These are phyloP conservation scores for Leptestheria dahalacensis DNA, from an alignment of 1,140 invertebrate species.

Conservation along the genomic window DNA sequence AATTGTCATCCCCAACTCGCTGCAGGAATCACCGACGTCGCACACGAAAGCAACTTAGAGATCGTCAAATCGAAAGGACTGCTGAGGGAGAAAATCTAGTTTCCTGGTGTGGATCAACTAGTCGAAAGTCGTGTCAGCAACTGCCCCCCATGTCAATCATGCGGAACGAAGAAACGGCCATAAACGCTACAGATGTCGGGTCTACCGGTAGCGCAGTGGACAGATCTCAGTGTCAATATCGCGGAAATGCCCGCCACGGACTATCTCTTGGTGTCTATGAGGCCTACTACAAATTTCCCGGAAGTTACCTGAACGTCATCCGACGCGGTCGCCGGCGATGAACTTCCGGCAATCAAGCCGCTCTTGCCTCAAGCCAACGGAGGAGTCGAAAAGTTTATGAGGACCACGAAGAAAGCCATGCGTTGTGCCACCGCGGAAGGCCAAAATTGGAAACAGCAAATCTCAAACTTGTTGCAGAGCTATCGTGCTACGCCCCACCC, in stretches of 20 bases:
- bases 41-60: not conserved
- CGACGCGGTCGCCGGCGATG: constrained; percentile 1
- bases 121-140: constrained; percentile 21
- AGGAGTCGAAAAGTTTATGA: constrained; percentile 7
- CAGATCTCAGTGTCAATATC: constrained; percentile 22
- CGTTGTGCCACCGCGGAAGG: not conserved
- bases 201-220: constrained; percentile 19
- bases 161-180: not conserved
- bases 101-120: constrained; percentile 22
- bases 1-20: constrained; percentile 21
- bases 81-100: constrained; percentile 8
- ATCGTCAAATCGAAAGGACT: not conserved
- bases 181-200: constrained; percentile 21
- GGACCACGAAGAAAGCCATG: not conserved
- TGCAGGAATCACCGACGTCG: constrained; percentile 18
- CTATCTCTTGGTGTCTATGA: constrained; percentile 21
- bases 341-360: constrained; percentile 6
- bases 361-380: constrained; percentile 6
- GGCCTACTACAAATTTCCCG: constrained; percentile 23
- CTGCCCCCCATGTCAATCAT: constrained; percentile 22
- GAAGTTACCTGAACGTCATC: constrained; percentile 19
- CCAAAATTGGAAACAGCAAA: not conserved
- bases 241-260: constrained; percentile 22
- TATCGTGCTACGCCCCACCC: constrained; percentile 6
- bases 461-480: not conserved